phyloP scores from a whole-genome alignment of 1,140 invertebrate species.

The Harpegnathos saltator region DNA sequence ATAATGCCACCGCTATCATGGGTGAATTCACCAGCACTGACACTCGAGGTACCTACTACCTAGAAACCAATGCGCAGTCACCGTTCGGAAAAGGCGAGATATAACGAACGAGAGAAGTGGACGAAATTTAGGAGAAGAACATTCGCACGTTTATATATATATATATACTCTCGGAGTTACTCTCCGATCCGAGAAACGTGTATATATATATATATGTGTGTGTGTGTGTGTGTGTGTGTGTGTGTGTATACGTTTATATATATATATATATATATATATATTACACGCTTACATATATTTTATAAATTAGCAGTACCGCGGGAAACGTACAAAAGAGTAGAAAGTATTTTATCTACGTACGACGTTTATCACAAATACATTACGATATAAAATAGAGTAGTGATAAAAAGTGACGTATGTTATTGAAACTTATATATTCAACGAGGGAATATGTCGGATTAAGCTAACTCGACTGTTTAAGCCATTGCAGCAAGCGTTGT shows the following conservation, averaged over 20 bases:
- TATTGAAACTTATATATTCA: conserved; percentile 6
- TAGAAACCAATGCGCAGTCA: conserved; percentile 77
- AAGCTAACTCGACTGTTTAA: conserved; percentile 29
- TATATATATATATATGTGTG: background rate
- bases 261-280: background rate
- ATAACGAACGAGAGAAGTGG: background rate
- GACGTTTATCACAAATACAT: conserved; percentile 1
- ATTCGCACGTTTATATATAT: background rate
- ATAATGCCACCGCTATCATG: conserved; percentile 85
- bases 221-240: too few species aligned
- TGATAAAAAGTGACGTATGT: conserved; percentile 30
- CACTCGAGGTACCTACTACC: conserved; percentile 75
- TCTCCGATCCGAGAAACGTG: too few species aligned
- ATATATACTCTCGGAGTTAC: too few species aligned
- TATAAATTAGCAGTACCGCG: conserved; percentile 24
- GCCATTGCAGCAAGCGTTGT: conserved; percentile 57
- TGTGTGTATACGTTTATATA: background rate
- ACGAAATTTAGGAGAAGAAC: background rate
- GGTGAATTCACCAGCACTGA: conserved; percentile 80
- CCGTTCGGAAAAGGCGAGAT: conserved; percentile 72
- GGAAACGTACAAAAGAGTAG: conserved; percentile 40
- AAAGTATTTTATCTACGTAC: conserved; percentile 28
- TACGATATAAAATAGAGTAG: background rate
- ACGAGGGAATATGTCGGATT: background rate
- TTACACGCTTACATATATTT: conserved; percentile 1